A percentile compares a stretch with the other conserved stretches of the same genome.
These are phyloP conservation scores for Corythoichthys intestinalis DNA, from an alignment of 2,113 vertebrate species.

Conservation along the genomic window DNA sequence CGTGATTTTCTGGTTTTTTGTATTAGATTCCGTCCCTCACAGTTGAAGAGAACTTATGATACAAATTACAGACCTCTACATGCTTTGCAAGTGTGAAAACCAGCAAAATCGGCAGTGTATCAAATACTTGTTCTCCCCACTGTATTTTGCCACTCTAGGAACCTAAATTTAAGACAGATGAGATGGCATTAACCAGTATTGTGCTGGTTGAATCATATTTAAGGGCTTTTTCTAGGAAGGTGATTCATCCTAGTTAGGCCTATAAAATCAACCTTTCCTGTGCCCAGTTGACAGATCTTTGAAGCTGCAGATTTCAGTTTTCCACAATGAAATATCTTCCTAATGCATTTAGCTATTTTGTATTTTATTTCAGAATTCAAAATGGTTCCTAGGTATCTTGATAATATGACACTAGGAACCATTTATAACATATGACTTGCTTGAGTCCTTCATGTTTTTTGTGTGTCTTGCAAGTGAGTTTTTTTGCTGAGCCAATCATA, in stretches of 20 bases:
- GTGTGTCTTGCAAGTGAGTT: background rate
- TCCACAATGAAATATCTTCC: background rate
- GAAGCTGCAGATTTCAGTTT: slow-evolving; percentile 19
- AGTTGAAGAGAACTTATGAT: too few relatives aligned
- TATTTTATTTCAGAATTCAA: background rate
- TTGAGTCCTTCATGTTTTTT: background rate
- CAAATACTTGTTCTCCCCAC: background rate
- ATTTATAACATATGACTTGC: background rate
- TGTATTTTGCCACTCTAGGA: background rate
- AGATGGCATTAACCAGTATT: background rate
- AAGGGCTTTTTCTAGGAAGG: slow-evolving; percentile 35
- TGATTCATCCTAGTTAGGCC: slow-evolving; percentile 44
- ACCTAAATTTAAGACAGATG: background rate
- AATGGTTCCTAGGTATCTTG: background rate
- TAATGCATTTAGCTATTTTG: background rate
- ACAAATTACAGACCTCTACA: too few relatives aligned
- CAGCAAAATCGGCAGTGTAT: too few relatives aligned
- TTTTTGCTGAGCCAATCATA: background rate
- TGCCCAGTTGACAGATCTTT: slow-evolving; percentile 37
- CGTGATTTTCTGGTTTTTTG: too few relatives aligned
- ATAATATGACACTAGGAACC: background rate
- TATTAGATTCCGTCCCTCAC: too few relatives aligned
- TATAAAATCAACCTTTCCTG: slow-evolving; percentile 44
- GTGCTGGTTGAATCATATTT: slow-evolving; percentile 10
- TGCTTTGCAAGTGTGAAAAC: too few relatives aligned